Base-by-base conservation (phyloP, 2,113 vertebrate genomes). In the Nesospiza acunhae region DNA sequence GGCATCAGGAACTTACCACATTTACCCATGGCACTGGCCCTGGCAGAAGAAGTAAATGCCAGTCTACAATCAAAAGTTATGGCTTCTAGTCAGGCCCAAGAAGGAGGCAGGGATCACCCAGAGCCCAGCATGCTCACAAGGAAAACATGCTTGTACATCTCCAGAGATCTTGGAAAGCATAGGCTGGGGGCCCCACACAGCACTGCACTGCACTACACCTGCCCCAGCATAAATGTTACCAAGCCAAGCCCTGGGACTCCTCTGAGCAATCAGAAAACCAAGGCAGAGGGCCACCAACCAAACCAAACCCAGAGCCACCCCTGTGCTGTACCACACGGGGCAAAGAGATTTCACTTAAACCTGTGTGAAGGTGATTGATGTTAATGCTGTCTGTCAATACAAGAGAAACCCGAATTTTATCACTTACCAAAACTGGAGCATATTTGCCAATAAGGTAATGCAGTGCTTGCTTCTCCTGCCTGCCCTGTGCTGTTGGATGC, bases 261-360 rank as follows among this genome's bases (percentile, higher is more conserved):
- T 12, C 2, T 15, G 18, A 27, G 21, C 55, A 50, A 30, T 6
- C 9, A 59, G 39, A 84, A 87, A 56, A 68, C 8, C 47, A 68
- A 64, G 37, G 69, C 4, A 16, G 72, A 72, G 49, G 19, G 11
- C 10, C n/a, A n/a, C n/a, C n/a, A n/a, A n/a, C n/a, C n/a, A n/a
- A n/a, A n/a, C n/a, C 20, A 58, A 81, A 69, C 39, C 13, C 28
- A 30, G 69, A 55, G 66, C 42, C 42, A 28, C 31, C 26, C 46
- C 52, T 0, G 0, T 49, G 28, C 20, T 59, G 68, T 70, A 47
- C n/a, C 60, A 23, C n/a, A 17, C 0, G 0, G 17, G 58, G 37
- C 47, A 73, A 62, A 81, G 53, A 46, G 63, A 15, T 47, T 70
- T 41, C 16, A 30, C 27, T 37, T 18, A 52, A 76, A 84, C 17